Conservation (phyloP, 2,888 invertebrate genomes). For the Trachelus tabidus region DNA sequence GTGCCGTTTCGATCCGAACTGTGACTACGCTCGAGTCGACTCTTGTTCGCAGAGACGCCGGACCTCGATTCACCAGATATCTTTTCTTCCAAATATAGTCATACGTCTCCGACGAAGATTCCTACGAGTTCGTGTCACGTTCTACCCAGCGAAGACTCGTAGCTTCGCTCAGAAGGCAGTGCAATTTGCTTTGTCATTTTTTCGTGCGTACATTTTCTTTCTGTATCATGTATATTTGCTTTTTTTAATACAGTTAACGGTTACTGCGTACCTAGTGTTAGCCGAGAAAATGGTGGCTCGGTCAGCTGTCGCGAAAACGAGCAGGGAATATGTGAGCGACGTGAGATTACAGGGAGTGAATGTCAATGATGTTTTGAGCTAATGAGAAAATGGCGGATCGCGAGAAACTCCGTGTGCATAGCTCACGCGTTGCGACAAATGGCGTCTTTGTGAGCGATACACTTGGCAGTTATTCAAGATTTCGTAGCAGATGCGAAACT, state of each 20-base stretch:
- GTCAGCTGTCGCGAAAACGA: neutral
- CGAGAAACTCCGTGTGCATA: neutral
- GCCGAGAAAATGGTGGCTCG: neutral
- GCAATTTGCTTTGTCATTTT: neutral
- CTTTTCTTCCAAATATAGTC: constrained; percentile 22
- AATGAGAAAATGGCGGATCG: neutral
- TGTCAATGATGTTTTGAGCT: neutral
- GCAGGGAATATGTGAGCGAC: neutral
- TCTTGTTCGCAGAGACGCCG: neutral
- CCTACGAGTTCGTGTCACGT: neutral
- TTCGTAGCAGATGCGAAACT: constrained; percentile 28
- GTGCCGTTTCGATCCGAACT: neutral
- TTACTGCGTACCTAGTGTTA: neutral
- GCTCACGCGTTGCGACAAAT: constrained; percentile 20
- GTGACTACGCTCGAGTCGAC: neutral
- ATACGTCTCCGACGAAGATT: constrained; percentile 5
- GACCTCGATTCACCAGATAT: constrained; percentile 13
- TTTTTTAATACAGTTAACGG: neutral
- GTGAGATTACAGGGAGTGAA: neutral
- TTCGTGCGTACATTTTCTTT: neutral
- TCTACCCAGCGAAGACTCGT: neutral
- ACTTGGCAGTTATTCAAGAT: constrained; percentile 37
- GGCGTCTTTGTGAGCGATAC: constrained; percentile 21
- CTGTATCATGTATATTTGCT: neutral
- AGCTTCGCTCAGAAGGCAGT: neutral